Evolutionary conservation across 2,888 invertebrate genomes (phyloP).

Genomic region (Eristalis pertinax): DNA sequence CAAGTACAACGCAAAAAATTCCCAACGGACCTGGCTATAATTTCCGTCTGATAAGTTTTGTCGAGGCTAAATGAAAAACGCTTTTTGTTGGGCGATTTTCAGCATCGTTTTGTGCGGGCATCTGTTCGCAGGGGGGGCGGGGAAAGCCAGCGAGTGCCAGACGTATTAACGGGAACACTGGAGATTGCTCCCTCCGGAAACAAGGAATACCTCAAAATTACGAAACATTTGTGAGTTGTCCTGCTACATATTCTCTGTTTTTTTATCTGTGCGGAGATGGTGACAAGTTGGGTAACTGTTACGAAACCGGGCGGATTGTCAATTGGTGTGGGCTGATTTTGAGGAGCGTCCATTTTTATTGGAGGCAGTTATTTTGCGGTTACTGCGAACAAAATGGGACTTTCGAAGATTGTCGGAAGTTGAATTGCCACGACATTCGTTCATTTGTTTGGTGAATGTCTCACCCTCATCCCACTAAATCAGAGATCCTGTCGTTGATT

Average conservation of each 20-base stretch:
- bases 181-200: not conserved
- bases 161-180: not conserved
- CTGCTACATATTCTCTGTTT: not conserved
- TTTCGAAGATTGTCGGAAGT: too few relatives aligned
- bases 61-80: conserved; percentile 39
- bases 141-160: not conserved
- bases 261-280: not conserved
- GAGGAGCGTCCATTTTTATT: not conserved
- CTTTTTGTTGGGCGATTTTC: conserved; percentile 46
- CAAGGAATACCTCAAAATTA: not conserved
- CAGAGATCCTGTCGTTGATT: too few relatives aligned
- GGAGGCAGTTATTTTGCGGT: not conserved
- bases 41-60: conserved; percentile 28
- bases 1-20: not conserved
- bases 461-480: not conserved
- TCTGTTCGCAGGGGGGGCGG: conserved; percentile 7
- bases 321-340: not conserved
- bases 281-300: not conserved
- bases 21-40: conserved; percentile 1
- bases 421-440: not conserved
- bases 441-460: not conserved
- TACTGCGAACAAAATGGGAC: not conserved
- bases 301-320: not conserved
- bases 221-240: not conserved
- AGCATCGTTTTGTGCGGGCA: conserved; percentile 30